phyloP scores from a whole-genome alignment of 2,113 vertebrate species.

The Mionectes macconnelli region DNA sequence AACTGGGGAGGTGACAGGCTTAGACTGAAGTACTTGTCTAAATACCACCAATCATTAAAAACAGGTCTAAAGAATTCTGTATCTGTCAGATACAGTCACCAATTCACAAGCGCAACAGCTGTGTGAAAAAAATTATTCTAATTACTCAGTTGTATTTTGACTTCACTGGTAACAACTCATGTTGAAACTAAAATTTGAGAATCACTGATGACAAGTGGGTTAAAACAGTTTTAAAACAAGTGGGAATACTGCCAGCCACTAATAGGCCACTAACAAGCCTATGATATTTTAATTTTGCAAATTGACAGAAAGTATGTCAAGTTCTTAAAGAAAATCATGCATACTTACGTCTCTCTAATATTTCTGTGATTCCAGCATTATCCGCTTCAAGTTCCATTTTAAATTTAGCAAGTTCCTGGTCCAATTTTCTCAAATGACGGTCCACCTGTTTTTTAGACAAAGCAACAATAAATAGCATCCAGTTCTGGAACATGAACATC shows the following conservation, averaged over 20 bases:
- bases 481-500: not conserved
- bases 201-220: not conserved
- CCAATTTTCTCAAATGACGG: conserved; percentile 94
- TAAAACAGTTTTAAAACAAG: not conserved
- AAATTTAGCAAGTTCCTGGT: conserved; percentile 98
- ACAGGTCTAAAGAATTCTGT: not conserved
- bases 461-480: conserved; percentile 32
- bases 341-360: conserved; percentile 94
- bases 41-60: not conserved
- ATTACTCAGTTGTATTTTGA: not conserved
- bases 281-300: not conserved
- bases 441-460: conserved; percentile 86
- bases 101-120: not conserved
- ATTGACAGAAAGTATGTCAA: not conserved
- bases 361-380: conserved; percentile 98
- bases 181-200: not conserved
- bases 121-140: not conserved
- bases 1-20: not conserved
- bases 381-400: conserved; percentile 99
- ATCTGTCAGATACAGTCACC: not conserved
- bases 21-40: not conserved
- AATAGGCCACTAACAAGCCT: not conserved
- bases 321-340: not conserved
- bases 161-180: not conserved
- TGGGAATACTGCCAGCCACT: not conserved